Evolutionary conservation across 2,888 invertebrate species (phyloP), one percentile per base, ranked within the genome.

Genomic region (Agonopterix subpropinquella): DNA sequence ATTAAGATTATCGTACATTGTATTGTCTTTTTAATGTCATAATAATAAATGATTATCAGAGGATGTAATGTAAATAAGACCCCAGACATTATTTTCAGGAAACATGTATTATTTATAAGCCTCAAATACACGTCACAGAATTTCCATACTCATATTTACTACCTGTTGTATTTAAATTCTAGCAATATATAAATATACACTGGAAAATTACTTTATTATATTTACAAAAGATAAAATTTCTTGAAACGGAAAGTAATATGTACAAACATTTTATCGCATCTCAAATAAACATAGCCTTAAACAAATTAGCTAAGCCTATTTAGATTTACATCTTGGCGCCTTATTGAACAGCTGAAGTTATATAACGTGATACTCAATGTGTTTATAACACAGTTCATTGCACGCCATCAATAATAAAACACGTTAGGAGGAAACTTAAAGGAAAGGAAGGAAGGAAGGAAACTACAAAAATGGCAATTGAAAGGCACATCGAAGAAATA

Each of bases 391-490:
- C 41, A 47, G 46, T 47, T 47, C 41, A 47, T 13, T 28, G 11
- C 28, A 28, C 46, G 46, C 41, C 18, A 2, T 11, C 8, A 39
- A 28, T 28, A 28, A 28, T 28, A 45, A 13, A 4, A 47, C 28
- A 41, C 11, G 28, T 8, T 0, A 45, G 2, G 8, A 13, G 7
- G 9, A 45, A 46, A 18, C 10, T 36, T 47, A 47, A 41, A 41
- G n/a, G n/a, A n/a, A n/a, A n/a, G n/a, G n/a, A n/a, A n/a, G n/a
- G n/a, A n/a, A n/a, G n/a, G 28, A 41, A 47, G n/a, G 41, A 41
- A 41, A 44, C 15, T 11, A 28, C 11, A 49, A 52, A 49, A 57
- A 57, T 57, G 55, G 43, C 53, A 36, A 43, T 47, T 41, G 50
- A 36, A 50, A 49, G 9, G 41, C 45, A 10, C 39, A 42, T 9